These are phyloP conservation scores for Nomada hirtipes DNA, from an alignment of 2,888 invertebrate genomes.

Conservation along the genomic window DNA sequence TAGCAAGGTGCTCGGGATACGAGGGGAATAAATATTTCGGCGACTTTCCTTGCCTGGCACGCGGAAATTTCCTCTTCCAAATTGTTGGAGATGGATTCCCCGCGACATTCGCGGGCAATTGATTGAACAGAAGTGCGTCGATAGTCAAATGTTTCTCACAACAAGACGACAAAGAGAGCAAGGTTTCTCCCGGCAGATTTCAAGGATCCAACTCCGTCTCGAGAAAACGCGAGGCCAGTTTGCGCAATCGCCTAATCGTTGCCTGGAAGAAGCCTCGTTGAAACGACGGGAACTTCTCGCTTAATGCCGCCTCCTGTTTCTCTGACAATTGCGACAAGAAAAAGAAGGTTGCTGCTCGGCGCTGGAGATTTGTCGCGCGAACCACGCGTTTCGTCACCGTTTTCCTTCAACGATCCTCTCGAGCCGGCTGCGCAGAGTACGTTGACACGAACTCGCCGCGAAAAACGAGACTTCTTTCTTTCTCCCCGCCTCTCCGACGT, in stretches of 20 bases:
- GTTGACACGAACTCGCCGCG: conserved; percentile 27
- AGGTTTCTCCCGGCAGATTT: conserved; percentile 32
- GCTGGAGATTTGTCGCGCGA: conserved; percentile 50
- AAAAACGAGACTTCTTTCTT: conserved; percentile 34
- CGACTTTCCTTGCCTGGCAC: too few species aligned
- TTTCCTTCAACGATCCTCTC: background rate
- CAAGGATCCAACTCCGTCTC: conserved; percentile 51
- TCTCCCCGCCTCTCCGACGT: too few species aligned
- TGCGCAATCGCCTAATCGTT: conserved; percentile 32
- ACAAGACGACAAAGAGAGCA: conserved; percentile 18
- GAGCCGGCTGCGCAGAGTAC: background rate
- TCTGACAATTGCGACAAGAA: conserved; percentile 27
- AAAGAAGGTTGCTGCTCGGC: conserved; percentile 29
- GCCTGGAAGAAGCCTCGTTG: conserved; percentile 24
- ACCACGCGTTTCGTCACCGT: conserved; percentile 40
- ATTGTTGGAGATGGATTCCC: too few species aligned
- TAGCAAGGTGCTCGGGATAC: too few species aligned
- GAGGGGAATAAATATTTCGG: too few species aligned
- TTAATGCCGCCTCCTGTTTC: conserved; percentile 27
- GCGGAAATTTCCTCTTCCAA: too few species aligned
- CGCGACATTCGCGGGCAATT: too few species aligned
- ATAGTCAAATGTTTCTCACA: too few species aligned
- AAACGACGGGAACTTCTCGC: conserved; percentile 10
- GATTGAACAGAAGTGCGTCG: too few species aligned
- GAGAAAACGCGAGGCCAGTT: conserved; percentile 38